These are phyloP conservation scores for Karalla daura DNA, from an alignment of 2,797 vertebrate genomes.

Conservation along the genomic window DNA sequence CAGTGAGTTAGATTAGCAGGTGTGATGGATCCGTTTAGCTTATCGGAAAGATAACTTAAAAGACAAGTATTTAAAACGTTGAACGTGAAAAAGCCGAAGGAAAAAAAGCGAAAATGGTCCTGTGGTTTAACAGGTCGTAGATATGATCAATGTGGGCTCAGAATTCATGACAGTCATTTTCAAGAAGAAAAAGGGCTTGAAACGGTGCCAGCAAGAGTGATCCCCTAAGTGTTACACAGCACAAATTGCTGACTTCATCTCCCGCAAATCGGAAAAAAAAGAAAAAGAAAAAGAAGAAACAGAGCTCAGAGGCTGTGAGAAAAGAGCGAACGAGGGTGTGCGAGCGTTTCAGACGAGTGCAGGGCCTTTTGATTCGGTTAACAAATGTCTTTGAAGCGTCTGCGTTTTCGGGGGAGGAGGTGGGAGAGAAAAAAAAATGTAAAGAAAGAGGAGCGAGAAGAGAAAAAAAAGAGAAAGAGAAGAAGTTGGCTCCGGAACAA, in stretches of 20 bases:
- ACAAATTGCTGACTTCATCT: slow-evolving; percentile 30
- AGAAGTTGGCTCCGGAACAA: slow-evolving; percentile 62
- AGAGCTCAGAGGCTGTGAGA: slow-evolving; percentile 5
- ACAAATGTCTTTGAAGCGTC: slow-evolving; percentile 65
- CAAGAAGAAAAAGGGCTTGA: neutral
- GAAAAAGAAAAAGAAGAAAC: neutral
- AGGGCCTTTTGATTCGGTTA: slow-evolving; percentile 42
- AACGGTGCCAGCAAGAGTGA: neutral
- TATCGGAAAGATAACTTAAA: no score
- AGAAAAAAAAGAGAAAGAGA: slow-evolving; percentile 7
- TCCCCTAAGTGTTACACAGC: slow-evolving; percentile 6
- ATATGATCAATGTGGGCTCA: neutral
- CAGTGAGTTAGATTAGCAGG: neutral
- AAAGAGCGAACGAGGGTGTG: neutral
- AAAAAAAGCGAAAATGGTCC: neutral
- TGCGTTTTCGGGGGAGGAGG: no score
- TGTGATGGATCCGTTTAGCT: no score
- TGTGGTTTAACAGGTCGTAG: neutral
- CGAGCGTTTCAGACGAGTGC: slow-evolving; percentile 13
- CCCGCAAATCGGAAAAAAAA: slow-evolving; percentile 23
- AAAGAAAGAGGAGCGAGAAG: no score
- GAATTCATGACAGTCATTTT: neutral
- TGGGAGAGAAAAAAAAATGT: slow-evolving; percentile 1
- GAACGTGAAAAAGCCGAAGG: no score
- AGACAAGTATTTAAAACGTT: no score